Base-by-base conservation (phyloP, 2,888 invertebrate species). In the Tinea pellionella region DNA sequence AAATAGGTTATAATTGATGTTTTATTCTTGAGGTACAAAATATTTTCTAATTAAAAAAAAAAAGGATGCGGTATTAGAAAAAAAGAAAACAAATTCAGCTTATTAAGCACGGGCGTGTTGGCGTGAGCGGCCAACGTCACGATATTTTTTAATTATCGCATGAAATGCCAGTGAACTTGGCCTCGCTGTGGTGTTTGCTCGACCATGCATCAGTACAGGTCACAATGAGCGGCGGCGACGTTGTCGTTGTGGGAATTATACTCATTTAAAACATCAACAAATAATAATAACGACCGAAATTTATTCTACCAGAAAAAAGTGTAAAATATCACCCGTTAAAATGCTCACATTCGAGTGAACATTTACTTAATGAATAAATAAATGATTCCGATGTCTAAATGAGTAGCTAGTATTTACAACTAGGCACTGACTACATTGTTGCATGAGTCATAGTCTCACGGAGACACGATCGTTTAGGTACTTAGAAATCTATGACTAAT, bases 121-220 rank as follows among this genome's bases (percentile, higher is more conserved):
- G 85, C 86, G 86, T 86, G 86, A 80, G 78, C 73, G 72, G 69
- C 16, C 13, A 78, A 70, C 84, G 85, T 83, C 85, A 85, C 82
- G 82, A 84, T 85, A 83, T 79, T 86, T 86, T 86, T 87, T 86
- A 86, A 86, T 87, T 86, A 86, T 83, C 82, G 82, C 77, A 74
- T 80, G 24, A 84, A 86, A 86, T 87, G 87, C 86, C 86, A 86
- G 81, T 87, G 86, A 87, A 86, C 86, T 85, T 87, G 86, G 86
- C 80, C 83, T 81, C 77, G 77, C 69, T 76, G 78, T 72, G 73
- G 75, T 73, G 47, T 68, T 69, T 77, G 73, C 74, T 75, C 71
- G 68, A 71, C 71, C 79, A 74, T 75, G 77, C 70, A 70, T 68
- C 69, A 66, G 24, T 24, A 24, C 60, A 71, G 85, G 85, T 84